Evolutionary conservation across 2,113 vertebrate genomes (phyloP), one percentile per base, ranked within the genome.

Genomic region (Leuciscus idus): DNA sequence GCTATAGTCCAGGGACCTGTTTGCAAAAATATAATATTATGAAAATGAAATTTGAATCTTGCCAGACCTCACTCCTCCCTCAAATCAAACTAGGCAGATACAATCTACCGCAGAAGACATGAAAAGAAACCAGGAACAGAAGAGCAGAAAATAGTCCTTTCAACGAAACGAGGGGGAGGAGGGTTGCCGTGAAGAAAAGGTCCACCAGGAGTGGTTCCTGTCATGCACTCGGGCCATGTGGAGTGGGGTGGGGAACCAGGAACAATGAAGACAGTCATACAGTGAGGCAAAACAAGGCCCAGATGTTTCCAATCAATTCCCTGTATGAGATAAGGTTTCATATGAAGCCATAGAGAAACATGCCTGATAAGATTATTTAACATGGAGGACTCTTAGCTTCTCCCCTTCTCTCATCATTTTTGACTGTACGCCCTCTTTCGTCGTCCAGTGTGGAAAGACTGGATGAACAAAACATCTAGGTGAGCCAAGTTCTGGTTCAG

Each of bases 231-330:
- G 84, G 88, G 87, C 85, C 72, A 76, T 85, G 88, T 46, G 78
- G 84, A 87, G 83, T 64, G 62, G 77, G 85, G 85, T 91, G 90
- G 90, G 89, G 77, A 84, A 77, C 88, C 86, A 86, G 59, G 90
- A 95, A 95, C 94, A 95, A 95, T 94, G 94, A 91, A 89, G 87
- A 93, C 95, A 95, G 93, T 95, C 94, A 93, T 94, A 72, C 83
- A 75, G 84, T 75, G 83, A 8, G 88, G 78, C 76, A 62, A 30
- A 84, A 87, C 88, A 80, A 88, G 81, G 26, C 75, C 91, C 94
- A 95, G 93, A 91, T 95, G 95, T 92, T 95, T 94, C 89, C 88
- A 91, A 95, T 95, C 92, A 94, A 86, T 92, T 86, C 75, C 83
- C 86, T 90, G 90, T 91, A 93, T 91, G 89, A 93, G 93, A 95